phyloP scores from a whole-genome alignment of 2,113 vertebrate species.

The Trichechus manatus region DNA sequence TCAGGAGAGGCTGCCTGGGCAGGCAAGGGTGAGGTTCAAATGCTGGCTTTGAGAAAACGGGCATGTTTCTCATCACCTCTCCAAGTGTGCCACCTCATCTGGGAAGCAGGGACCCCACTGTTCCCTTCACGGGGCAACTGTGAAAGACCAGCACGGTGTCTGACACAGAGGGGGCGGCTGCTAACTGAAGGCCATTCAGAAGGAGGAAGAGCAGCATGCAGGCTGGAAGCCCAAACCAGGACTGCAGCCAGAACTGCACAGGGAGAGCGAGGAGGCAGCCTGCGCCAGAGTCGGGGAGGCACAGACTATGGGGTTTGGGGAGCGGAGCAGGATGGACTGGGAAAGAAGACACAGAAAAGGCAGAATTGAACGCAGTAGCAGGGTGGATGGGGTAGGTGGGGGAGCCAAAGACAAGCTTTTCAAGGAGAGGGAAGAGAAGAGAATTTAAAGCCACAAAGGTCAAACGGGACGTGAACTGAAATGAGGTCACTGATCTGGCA shows the following conservation, averaged over 20 bases:
- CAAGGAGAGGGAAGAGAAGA: background rate
- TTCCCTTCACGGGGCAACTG: background rate
- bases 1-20: background rate
- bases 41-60: background rate
- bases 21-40: background rate
- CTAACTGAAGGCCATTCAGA: background rate
- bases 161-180: too few species aligned
- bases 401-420: background rate
- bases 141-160: accelerated
- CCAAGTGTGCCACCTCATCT: background rate
- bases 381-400: accelerated
- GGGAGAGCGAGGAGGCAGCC: background rate
- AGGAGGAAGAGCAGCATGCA: background rate
- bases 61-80: background rate
- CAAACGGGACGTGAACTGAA: background rate
- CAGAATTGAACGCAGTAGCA: background rate
- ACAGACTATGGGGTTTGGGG: accelerated
- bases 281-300: background rate
- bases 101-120: background rate
- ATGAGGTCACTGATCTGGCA: background rate
- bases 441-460: background rate
- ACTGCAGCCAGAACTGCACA: background rate
- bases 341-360: background rate
- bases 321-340: accelerated
- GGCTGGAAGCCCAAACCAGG: too few species aligned